These are phyloP conservation scores for Halocynthia roretzi DNA, from an alignment of 23 tunicate genomes.

Conservation along the genomic window DNA sequence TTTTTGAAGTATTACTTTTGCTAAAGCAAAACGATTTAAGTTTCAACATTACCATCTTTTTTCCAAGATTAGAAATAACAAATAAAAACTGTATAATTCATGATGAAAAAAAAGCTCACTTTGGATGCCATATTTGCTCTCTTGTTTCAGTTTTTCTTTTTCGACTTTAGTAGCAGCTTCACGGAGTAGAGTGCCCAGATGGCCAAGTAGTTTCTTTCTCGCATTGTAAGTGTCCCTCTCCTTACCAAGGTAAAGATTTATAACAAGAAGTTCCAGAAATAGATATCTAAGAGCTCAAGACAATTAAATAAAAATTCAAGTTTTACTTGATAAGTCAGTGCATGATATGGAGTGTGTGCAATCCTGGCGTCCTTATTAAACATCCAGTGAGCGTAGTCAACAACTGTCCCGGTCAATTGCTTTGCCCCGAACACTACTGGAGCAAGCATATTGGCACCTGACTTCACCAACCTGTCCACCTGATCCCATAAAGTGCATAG, in stretches of 20 bases:
- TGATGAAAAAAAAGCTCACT: constrained; percentile 8
- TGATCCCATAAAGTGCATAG: constrained; percentile 1
- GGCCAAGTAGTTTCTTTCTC: constrained; percentile 48
- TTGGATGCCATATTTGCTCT: constrained; percentile 30
- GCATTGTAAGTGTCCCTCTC: constrained; percentile 75
- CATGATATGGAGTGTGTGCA: constrained; percentile 88
- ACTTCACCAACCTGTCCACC: constrained; percentile 55
- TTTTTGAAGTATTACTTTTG: constrained; percentile 35
- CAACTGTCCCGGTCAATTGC: constrained; percentile 68
- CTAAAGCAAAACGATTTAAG: constrained; percentile 1
- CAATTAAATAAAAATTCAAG: neutral
- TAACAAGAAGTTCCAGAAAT: too few species aligned
- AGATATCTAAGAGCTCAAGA: neutral
- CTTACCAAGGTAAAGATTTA: constrained; percentile 12
- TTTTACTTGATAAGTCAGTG: constrained; percentile 57
- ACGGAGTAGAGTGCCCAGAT: constrained; percentile 52
- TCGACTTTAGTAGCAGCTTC: constrained; percentile 63
- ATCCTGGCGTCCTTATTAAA: constrained; percentile 48
- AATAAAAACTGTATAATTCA: neutral
- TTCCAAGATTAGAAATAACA: neutral
- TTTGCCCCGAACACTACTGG: constrained; percentile 76
- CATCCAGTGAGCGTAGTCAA: constrained; percentile 93
- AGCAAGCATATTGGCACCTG: constrained; percentile 79
- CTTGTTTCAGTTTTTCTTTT: constrained; percentile 28
- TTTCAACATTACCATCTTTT: neutral